These are phyloP conservation scores for Mya arenaria DNA, from an alignment of 1,140 invertebrate genomes.

Conservation along the genomic window DNA sequence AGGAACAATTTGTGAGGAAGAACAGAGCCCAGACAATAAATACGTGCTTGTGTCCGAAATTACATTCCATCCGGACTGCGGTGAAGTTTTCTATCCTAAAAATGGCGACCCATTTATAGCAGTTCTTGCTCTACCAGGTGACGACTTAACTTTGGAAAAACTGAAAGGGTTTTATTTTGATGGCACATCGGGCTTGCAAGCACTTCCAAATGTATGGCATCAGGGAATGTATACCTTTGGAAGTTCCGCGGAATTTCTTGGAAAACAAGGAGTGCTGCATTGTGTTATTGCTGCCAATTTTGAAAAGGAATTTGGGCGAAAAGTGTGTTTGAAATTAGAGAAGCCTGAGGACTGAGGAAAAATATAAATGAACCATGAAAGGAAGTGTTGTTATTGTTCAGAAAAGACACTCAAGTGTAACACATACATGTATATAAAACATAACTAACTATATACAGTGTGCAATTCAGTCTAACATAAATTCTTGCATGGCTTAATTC, in stretches of 20 bases:
- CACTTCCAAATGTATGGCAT: slow-evolving; percentile 54
- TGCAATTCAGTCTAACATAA: too few relatives aligned
- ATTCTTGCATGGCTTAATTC: too few relatives aligned
- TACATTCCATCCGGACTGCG: slow-evolving; percentile 59
- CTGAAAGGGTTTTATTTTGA: slow-evolving; percentile 59
- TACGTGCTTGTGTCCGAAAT: slow-evolving; percentile 25
- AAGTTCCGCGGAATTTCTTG: slow-evolving; percentile 31
- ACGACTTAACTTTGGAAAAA: slow-evolving; percentile 46
- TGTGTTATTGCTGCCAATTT: slow-evolving; percentile 35
- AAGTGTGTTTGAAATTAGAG: slow-evolving; percentile 35
- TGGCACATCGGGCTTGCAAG: slow-evolving; percentile 54
- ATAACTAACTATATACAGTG: too few relatives aligned
- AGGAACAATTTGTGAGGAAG: not conserved
- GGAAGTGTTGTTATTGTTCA: too few relatives aligned
- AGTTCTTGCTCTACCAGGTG: slow-evolving; percentile 51
- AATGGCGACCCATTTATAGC: slow-evolving; percentile 48
- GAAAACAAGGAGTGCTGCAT: slow-evolving; percentile 49
- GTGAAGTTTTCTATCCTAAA: slow-evolving; percentile 55
- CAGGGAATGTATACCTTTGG: slow-evolving; percentile 44
- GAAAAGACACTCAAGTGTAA: too few relatives aligned
- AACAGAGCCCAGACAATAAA: not conserved
- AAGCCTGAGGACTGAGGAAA: too few relatives aligned
- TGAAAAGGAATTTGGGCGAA: slow-evolving; percentile 42
- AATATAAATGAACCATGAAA: too few relatives aligned
- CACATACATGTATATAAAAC: too few relatives aligned